Evolutionary conservation across 2,113 vertebrate genomes (phyloP).

Genomic region (Eupsittula cactorum): DNA sequence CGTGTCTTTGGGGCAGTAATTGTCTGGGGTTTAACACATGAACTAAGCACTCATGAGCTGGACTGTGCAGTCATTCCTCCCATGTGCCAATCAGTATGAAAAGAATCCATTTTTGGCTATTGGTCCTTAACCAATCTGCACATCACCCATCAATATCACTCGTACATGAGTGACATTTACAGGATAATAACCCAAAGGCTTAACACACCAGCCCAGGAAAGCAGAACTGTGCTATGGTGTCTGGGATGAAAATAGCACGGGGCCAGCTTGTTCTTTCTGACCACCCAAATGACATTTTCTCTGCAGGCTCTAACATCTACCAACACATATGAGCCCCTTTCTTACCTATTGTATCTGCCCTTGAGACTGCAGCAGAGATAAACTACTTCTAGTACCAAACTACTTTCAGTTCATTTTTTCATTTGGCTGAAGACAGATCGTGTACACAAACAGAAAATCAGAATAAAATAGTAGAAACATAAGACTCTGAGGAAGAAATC

Average conservation of each 20-base stretch:
- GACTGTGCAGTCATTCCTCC: background rate
- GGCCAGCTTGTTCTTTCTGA: background rate
- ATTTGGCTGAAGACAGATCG: background rate
- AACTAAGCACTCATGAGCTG: rapidly evolving
- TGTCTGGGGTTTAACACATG: background rate
- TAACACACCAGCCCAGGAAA: background rate
- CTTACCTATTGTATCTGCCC: background rate
- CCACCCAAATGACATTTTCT: background rate
- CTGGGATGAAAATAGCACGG: background rate
- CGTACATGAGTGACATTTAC: background rate
- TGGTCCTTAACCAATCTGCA: background rate
- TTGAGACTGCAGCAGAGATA: background rate
- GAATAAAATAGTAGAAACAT: background rate
- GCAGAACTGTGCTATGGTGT: rapidly evolving
- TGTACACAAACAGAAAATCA: background rate
- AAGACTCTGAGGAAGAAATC: background rate
- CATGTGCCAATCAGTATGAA: rapidly evolving
- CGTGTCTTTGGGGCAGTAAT: background rate
- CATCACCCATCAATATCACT: rapidly evolving
- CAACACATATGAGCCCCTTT: rapidly evolving
- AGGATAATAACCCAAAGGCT: background rate
- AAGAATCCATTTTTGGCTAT: background rate
- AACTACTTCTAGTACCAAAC: background rate
- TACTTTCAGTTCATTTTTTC: background rate
- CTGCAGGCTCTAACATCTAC: background rate